Evolutionary conservation across 1,140 invertebrate genomes (phyloP).

Genomic region (Drosophila lowei): DNA sequence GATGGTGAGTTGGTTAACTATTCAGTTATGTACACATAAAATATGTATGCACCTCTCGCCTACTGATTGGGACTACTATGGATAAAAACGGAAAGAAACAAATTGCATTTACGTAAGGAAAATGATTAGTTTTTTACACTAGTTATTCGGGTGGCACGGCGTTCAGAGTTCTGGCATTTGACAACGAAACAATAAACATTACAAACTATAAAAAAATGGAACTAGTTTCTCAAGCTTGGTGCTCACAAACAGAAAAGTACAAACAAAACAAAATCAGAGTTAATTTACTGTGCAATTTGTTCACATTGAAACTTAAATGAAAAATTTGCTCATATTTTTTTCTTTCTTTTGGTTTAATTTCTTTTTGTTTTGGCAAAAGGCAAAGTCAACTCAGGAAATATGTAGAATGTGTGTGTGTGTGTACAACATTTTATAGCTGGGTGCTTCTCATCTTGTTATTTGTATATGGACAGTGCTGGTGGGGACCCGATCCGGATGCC

Average conservation of each 20-base stretch:
- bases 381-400: conserved; percentile 63
- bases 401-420: conserved; percentile 7
- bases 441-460: conserved; percentile 74
- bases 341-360: not conserved
- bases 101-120: conserved; percentile 83
- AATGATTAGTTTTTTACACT: conserved; percentile 62
- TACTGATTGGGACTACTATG: conserved; percentile 1
- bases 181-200: conserved; percentile 29
- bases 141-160: conserved; percentile 42
- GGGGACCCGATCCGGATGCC: not conserved
- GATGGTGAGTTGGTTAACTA: conserved; percentile 48
- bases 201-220: conserved; percentile 19
- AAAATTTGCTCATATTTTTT: conserved; percentile 62
- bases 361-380: conserved; percentile 44
- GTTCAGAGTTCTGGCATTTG: conserved; percentile 48
- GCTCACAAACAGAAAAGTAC: conserved; percentile 13
- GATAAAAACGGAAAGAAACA: conserved; percentile 75
- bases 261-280: conserved; percentile 3
- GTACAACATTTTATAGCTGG: conserved; percentile 52
- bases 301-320: conserved; percentile 32
- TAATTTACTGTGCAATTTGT: conserved; percentile 62
- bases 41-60: conserved; percentile 34
- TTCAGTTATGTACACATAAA: conserved; percentile 43
- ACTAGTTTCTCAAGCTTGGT: conserved; percentile 56
- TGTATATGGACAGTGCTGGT: conserved; percentile 67